A percentile compares a stretch with the other conserved stretches of the same genome.
Conservation (phyloP, 1,140 invertebrate genomes). For the Meloidogyne chitwoodi region DNA sequence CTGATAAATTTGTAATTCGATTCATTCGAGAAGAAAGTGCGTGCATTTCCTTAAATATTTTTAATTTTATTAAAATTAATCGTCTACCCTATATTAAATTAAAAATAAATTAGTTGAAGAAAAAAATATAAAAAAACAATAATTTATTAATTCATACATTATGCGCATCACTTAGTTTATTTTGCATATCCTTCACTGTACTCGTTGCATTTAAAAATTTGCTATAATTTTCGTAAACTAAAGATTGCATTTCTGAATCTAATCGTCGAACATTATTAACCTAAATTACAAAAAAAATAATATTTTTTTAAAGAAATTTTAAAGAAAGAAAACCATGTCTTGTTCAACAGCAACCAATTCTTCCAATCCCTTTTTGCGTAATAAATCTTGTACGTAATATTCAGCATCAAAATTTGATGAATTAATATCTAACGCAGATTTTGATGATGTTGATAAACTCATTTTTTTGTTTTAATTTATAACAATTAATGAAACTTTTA, state of each 20-base stretch:
- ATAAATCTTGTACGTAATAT: conserved; percentile 33
- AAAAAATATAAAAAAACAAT: neutral
- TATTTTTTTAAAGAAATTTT: neutral
- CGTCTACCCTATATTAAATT: too few species aligned
- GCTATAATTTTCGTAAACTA: conserved; percentile 48
- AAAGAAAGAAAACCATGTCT: conserved; percentile 32
- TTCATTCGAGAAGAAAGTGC: conserved; percentile 25
- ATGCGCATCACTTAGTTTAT: conserved; percentile 27
- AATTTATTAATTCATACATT: conserved; percentile 18
- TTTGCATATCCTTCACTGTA: conserved; percentile 42
- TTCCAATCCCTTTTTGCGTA: conserved; percentile 37
- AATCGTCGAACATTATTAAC: conserved; percentile 34
- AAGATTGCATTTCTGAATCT: conserved; percentile 43
- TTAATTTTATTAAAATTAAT: neutral
- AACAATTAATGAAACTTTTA: too few species aligned
- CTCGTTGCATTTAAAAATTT: conserved; percentile 46
- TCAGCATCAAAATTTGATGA: conserved; percentile 40
- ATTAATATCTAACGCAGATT: conserved; percentile 32
- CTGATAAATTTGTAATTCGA: conserved; percentile 31
- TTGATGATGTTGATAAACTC: neutral
- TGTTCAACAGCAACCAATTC: conserved; percentile 44
- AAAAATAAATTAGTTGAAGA: too few species aligned
- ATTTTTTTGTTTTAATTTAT: neutral
- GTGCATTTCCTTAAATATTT: conserved; percentile 34
- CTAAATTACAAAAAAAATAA: conserved; percentile 1